Evolutionary conservation across 1,140 invertebrate genomes (phyloP), one percentile per base, ranked within the genome.

Genomic region (Drosophila pseudoobscura): DNA sequence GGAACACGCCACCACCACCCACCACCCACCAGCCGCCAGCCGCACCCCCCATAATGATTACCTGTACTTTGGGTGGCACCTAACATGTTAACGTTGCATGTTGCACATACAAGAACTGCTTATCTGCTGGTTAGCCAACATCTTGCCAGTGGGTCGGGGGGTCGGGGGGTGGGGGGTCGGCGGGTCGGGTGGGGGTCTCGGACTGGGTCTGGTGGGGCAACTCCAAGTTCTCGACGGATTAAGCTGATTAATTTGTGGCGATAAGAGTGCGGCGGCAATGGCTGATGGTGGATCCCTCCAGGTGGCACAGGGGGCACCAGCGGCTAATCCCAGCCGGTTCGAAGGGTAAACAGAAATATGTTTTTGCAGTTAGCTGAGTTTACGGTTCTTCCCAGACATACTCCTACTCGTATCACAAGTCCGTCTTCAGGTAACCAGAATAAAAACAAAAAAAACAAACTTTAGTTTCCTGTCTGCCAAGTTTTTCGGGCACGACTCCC

Each of bases 301-400:
- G 6, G 43, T 20, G 4, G 11, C 11, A 29, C 7, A 24, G 54
- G 26, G 56, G 17, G 17, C 17, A 17, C 17, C 45, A 8, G 60
- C 41, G 46, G 75, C 83, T 87, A 87, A 87, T 87, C 83, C 35
- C 83, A 64, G 66, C 29, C 75, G 61, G 83, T 78, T 87, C 66
- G 78, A 87, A 88, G 83, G 78, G 78, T 87, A 87, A 87, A 83
- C 78, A 87, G 57, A 88, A 87, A 88, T 88, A 87, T 88, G 63
- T 78, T 73, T 83, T 4, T 39, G 78, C 83, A 71, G 83, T 87
- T 88, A 88, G 75, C 52, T 59, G 54, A 43, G 39, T 6, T 57
- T 54, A 43, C 22, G 31, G 22, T 49, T 49, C 15, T 47, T 59
- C 26, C 29, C 31, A 44, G 45, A 35, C 4, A 7, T 53, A 5